Conservation (phyloP, 2,113 vertebrate genomes). For the Sminthopsis crassicaudata region DNA sequence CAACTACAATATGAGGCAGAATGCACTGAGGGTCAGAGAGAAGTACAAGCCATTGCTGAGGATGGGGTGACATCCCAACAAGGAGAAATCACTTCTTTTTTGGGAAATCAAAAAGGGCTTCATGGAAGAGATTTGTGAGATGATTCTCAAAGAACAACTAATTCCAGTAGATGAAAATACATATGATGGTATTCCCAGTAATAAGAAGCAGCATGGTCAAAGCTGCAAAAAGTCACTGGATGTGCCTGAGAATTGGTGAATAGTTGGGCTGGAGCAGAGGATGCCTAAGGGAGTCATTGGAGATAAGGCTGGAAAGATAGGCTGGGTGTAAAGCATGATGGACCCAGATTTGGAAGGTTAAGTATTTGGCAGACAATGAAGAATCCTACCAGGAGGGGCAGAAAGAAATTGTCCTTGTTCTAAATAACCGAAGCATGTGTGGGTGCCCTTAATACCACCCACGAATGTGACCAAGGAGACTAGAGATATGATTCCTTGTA, state of each 20-base stretch:
- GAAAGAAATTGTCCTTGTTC: background rate
- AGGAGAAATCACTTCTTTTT: background rate
- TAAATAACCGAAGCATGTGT: background rate
- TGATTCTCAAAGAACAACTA: background rate
- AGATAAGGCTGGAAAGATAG: too few relatives aligned
- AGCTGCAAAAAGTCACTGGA: background rate
- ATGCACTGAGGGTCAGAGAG: background rate
- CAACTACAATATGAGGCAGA: background rate
- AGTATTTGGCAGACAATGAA: background rate
- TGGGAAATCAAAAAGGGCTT: background rate
- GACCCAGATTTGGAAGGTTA: background rate
- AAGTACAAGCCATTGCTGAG: background rate
- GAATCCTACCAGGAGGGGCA: background rate
- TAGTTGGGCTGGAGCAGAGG: background rate
- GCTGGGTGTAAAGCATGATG: too few relatives aligned
- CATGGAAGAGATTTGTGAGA: background rate
- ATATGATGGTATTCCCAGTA: too few relatives aligned
- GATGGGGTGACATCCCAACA: background rate
- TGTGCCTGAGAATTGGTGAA: background rate
- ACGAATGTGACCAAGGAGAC: background rate
- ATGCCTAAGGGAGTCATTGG: background rate
- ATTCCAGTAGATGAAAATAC: background rate
- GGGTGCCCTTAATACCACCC: background rate
- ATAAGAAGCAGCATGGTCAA: background rate
- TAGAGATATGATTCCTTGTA: background rate